A percentile compares a stretch with the other conserved stretches of the same genome.
These are phyloP conservation scores for Clytia hemisphaerica DNA, from an alignment of 30 jellyfish, hydroid and myxozoan genomes.

Conservation along the genomic window DNA sequence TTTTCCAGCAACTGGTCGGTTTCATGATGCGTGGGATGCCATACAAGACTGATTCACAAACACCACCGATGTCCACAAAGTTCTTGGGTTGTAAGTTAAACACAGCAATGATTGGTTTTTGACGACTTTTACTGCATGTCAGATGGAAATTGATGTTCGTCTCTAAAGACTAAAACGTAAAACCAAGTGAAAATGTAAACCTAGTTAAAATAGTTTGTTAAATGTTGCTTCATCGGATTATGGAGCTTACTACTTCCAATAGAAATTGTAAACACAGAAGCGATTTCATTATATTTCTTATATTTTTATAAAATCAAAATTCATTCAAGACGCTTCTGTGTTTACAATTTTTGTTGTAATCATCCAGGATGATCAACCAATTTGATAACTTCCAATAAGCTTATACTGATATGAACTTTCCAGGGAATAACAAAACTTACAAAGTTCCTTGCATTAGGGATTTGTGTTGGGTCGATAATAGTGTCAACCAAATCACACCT, in stretches of 20 bases:
- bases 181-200: no score
- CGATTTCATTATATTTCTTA: no score
- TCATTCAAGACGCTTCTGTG: no score
- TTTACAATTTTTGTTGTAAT: no score
- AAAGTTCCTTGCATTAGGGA: slow-evolving; percentile 18
- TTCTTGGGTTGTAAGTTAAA: slow-evolving; percentile 1
- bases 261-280: not conserved
- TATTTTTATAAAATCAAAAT: no score
- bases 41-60: slow-evolving; percentile 1
- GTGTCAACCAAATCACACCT: slow-evolving; percentile 46
- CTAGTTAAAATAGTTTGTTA: no score
- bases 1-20: slow-evolving; percentile 88
- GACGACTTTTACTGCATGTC: not conserved
- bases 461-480: slow-evolving; percentile 22
- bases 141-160: slow-evolving; percentile 14
- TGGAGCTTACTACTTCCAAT: no score
- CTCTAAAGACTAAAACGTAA: slow-evolving; percentile 9
- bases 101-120: not conserved
- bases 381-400: not conserved
- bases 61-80: not conserved
- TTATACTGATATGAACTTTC: not conserved
- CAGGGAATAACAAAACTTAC: slow-evolving; percentile 12
- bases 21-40: slow-evolving; percentile 52
- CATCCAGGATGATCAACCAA: no score
- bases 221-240: no score